Base-by-base conservation (phyloP, 2,888 invertebrate species). In the Molorchus minor region DNA sequence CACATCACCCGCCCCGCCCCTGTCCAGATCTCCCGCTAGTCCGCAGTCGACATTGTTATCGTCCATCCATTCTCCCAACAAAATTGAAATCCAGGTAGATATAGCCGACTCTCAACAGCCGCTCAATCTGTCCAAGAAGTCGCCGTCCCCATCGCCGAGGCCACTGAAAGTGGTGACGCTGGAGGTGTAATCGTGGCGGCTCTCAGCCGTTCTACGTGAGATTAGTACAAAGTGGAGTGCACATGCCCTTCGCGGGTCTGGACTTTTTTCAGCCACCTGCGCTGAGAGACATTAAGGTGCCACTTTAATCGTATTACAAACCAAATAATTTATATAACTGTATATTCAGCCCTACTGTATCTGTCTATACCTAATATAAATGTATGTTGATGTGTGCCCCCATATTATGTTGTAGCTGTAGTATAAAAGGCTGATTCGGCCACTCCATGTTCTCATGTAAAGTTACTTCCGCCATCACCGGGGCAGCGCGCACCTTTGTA, bases 61-160 rank as follows among this genome's bases (percentile, higher is more conserved):
- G 51, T 74, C 80, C 33, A 67, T 79, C 8, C 25, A 25, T 3
- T 25, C 25, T 5, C 74, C 79, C 30, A 83, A 88, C 79, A 82
- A 88, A 77, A 82, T 89, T 75, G 91, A 92, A 78, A 84, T 93
- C 71, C 92, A 93, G 80, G 92, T 93, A 71, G 91, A 92, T 76
- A 91, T 92, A 70, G 91, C 91, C 74, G 90, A 90, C 76, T 87
- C 89, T 49, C 88, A 88, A 71, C 91, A 92, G 79, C 95, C 95
- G 54, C 84, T 95, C 69, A 95, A 95, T 85, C 85, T 95, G 74
- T 94, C 94, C 80, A 94, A 94, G 81, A 91, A 91, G 78, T 89
- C 90, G 66, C 90, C 90, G 71, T 87, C 89, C 69, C 89, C 90
- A 67, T 89, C 92, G 80, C 90, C 92, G 76, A 75, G 88, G 81